Conservation (phyloP, 2,797 vertebrate species). For the Emydoidea blandingii region DNA sequence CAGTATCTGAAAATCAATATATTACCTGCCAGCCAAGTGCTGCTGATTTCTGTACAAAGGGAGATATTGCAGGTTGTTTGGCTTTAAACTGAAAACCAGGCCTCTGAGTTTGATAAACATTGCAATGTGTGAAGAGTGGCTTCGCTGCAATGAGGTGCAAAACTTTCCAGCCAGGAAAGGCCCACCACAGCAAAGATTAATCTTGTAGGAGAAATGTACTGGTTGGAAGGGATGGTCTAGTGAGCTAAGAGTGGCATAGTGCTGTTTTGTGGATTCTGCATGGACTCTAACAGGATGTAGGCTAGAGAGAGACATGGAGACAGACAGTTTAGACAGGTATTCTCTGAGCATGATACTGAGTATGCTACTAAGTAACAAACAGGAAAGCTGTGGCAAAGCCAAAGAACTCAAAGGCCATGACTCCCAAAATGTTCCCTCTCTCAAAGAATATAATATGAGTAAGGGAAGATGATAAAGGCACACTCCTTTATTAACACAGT, state of each 20-base stretch:
- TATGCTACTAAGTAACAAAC: accelerated
- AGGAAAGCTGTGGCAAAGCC: neutral
- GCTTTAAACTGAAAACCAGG: conserved; percentile 10
- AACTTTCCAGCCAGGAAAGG: neutral
- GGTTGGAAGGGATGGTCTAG: neutral
- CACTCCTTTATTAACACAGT: neutral
- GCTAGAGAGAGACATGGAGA: neutral
- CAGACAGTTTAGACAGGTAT: neutral
- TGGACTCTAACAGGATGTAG: neutral
- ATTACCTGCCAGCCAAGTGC: neutral
- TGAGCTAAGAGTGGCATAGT: neutral
- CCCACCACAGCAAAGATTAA: neutral
- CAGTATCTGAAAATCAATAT: neutral
- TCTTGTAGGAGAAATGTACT: neutral
- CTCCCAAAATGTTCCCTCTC: neutral
- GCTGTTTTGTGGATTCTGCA: neutral
- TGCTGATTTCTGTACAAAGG: neutral
- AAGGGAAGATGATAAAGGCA: neutral
- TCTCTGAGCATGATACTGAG: neutral
- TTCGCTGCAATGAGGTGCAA: neutral
- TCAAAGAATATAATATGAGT: neutral
- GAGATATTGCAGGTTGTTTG: neutral
- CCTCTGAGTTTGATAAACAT: neutral
- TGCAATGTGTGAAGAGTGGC: accelerated
- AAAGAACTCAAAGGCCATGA: neutral